A percentile compares a stretch with the other conserved stretches of the same genome.
phyloP scores from a whole-genome alignment of 2,797 vertebrate genomes.

The Leptoclinus maculatus region DNA sequence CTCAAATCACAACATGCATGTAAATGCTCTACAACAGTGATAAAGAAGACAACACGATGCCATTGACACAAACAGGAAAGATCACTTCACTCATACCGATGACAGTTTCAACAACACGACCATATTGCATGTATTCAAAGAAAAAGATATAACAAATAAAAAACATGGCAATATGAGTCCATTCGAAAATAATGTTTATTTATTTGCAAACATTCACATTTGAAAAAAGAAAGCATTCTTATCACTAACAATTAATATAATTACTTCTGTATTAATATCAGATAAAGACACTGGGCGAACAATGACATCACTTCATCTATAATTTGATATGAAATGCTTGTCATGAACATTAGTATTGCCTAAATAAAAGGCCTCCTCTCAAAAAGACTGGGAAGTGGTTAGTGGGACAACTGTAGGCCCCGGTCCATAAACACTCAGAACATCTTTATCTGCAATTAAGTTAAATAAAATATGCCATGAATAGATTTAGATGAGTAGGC shows the following conservation, averaged over 20 bases:
- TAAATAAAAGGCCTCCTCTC: conserved; percentile 26
- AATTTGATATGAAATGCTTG: conserved; percentile 44
- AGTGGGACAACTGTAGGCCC: conserved; percentile 12
- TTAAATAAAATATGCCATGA: conserved; percentile 25
- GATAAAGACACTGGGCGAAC: conserved; percentile 54
- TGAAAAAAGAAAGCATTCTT: conserved; percentile 39
- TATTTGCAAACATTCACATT: conserved; percentile 79
- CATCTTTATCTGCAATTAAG: conserved; percentile 11
- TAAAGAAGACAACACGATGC: conserved; percentile 28
- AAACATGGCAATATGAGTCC: conserved; percentile 75
- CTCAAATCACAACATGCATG: conserved; percentile 59
- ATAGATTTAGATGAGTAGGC: conserved; percentile 37
- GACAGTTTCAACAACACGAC: conserved; percentile 34
- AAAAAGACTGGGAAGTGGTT: conserved; percentile 11
- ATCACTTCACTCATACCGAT: conserved; percentile 27
- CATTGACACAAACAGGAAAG: conserved; percentile 40
- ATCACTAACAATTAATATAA: conserved; percentile 45
- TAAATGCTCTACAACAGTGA: conserved; percentile 33
- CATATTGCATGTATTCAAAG: conserved; percentile 5
- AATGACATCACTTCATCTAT: conserved; percentile 36
- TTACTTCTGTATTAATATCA: conserved; percentile 14
- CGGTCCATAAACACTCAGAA: conserved; percentile 4
- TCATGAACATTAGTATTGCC: conserved; percentile 26
- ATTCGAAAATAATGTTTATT: conserved; percentile 84
- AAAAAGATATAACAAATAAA: conserved; percentile 42